Base-by-base conservation (phyloP, 2,113 vertebrate species). In the Leuciscus idus region DNA sequence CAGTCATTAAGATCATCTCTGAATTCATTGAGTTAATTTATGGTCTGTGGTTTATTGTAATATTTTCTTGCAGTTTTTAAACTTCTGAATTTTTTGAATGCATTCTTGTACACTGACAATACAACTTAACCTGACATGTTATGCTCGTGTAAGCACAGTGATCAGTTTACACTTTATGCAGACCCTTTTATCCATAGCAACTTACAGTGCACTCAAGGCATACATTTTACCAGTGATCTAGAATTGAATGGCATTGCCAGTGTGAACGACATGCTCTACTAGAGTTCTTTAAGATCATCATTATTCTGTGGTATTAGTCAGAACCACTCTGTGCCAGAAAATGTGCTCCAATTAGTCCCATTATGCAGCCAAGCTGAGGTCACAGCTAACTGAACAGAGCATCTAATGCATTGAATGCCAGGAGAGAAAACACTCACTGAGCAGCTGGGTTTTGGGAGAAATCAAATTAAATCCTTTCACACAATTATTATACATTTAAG, bases 301-400 rank as follows among this genome's bases (percentile, higher is more conserved):
- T 61, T 48, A 62, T 86, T 74, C 57, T 23, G 66, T 33, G 70
- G 39, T 46, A 39, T 28, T 11, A 77, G 39, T 81, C 76, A 83
- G 64, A 66, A n/a, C 57, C 48, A 73, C 62, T 86, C 75, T 70
- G 23, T 15, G 77, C 79, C 83, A 83, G 78, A 77, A 85, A 85
- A 64, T 85, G 61, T 85, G 76, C 26, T 61, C 62, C 73, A 85
- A 89, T 87, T 85, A 79, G 55, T 48, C 15, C 78, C 15, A 59
- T 73, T 66, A 48, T 81, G n/a, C 3, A 68, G 73, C 30, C 46
- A 76, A 43, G 83, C 30, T 62, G 70, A 87, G 86, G 83, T 87
- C 86, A 85, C 21, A n/a, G 36, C 26, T 59, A 77, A 52, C 61
- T 78, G 52, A 43, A 74, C 62, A 73, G n/a, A 15, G 59, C 36